These are phyloP conservation scores for Babyrousa celebensis DNA, from an alignment of 2,797 vertebrate species.

Conservation along the genomic window DNA sequence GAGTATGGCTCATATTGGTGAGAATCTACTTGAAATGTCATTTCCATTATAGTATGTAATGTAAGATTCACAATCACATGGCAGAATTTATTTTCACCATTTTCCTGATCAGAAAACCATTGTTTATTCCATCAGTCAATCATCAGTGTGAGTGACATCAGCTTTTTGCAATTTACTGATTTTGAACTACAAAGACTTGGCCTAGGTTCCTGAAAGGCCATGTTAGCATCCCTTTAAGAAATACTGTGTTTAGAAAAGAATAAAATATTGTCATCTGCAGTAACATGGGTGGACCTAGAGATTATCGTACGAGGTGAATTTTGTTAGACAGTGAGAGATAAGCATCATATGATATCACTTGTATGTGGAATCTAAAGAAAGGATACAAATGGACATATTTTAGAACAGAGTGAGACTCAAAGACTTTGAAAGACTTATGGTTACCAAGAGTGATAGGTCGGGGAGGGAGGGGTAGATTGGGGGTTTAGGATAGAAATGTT, in stretches of 20 bases:
- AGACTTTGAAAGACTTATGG: no score
- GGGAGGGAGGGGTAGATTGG: no score
- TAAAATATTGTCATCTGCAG: no score
- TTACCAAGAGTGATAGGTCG: no score
- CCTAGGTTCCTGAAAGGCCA: background rate
- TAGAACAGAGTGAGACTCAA: no score
- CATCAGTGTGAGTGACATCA: background rate
- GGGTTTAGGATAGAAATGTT: no score
- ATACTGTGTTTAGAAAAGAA: background rate
- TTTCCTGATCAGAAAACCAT: background rate
- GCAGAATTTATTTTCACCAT: background rate
- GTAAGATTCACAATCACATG: background rate
- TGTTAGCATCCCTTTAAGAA: background rate
- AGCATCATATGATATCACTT: no score
- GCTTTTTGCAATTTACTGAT: background rate
- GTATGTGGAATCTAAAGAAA: no score
- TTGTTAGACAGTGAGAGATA: no score
- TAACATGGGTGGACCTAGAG: no score
- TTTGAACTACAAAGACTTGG: background rate
- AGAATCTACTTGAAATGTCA: background rate
- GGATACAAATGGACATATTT: no score
- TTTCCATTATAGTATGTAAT: background rate
- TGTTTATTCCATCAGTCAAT: background rate
- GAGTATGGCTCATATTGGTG: background rate
- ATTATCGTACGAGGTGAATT: no score